Base-by-base conservation (phyloP, 2,113 vertebrate genomes). In the Typhlomys cinereus region DNA sequence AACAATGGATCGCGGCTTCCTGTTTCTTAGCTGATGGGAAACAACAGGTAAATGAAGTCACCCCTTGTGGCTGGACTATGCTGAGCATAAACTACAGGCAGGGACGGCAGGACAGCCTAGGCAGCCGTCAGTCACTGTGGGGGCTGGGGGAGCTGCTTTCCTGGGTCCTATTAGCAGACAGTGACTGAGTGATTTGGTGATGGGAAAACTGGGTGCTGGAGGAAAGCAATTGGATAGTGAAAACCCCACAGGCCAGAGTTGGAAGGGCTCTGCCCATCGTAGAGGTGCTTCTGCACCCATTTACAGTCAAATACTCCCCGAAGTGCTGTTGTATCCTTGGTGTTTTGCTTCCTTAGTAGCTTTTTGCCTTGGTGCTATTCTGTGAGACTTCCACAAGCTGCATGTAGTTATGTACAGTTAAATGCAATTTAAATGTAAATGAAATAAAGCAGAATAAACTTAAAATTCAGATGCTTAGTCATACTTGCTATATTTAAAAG, bases 21-120 rank as follows among this genome's bases (percentile, higher is more conserved):
- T 83, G 93, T 86, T 96, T 93, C 91, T 76, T n/a, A 86, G 76
- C 64, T 29, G 41, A 78, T 31, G 80, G 67, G 74, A 73, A 93
- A 81, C 71, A 89, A 95, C 44, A 57, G 39, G 84, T 82, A 73
- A 88, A 92, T 34, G 8, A 57, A 62, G 78, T 88, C 62, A 27
- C 41, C 75, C 80, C 80, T 57, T 57, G 59, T 84, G 7, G 48
- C 62, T 59, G 52, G 62, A 39, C 20, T 31, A 12, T 31, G 85
- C 66, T 71, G 59, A 86, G 29, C 39, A 67, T 69, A 12, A 39
- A 76, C 46, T 54, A 36, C 18, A 73, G 50, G 36, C 36, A 11
- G 27, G 41, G n/a, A 44, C 36, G 2, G 12, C 34, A 13, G 27
- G 57, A 10, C 36, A 41, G 54, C 29, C n/a, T 21, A n/a, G 64